Percentiles rank a stretch among this genome's conserved stretches.
These are phyloP conservation scores for Micromussa lordhowensis DNA, from an alignment of 92 coral and sea anemone genomes.

Conservation along the genomic window DNA sequence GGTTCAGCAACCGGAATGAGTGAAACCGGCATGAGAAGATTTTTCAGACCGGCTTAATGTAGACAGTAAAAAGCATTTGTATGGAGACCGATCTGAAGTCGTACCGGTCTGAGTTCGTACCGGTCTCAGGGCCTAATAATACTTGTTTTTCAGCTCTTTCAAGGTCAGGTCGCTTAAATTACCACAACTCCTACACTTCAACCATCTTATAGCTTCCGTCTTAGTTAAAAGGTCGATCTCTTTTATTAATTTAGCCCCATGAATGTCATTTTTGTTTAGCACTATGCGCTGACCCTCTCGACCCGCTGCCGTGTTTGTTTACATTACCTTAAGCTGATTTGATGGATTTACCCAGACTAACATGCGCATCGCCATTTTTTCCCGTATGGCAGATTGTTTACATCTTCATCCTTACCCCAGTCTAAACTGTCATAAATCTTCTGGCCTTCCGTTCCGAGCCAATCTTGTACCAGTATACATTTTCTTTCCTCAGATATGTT, in stretches of 20 bases:
- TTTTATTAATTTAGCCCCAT: slow-evolving; percentile 8
- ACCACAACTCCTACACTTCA: not conserved
- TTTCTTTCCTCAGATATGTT: too few species aligned
- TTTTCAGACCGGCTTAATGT: too few species aligned
- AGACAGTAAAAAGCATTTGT: too few species aligned
- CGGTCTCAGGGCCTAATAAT: too few species aligned
- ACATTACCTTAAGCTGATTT: not conserved
- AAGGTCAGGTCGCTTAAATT: slow-evolving; percentile 1
- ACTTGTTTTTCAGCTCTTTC: slow-evolving; percentile 12
- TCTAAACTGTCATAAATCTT: too few species aligned
- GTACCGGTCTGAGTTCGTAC: too few species aligned
- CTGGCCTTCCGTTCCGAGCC: too few species aligned
- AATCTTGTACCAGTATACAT: too few species aligned
- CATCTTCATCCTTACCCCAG: too few species aligned
- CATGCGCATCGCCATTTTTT: not conserved
- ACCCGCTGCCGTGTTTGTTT: not conserved
- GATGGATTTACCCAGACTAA: not conserved
- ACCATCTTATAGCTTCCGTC: not conserved
- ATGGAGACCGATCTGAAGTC: too few species aligned
- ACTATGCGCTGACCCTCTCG: not conserved
- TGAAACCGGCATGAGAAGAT: too few species aligned
- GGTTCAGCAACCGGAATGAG: too few species aligned
- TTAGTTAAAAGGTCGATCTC: not conserved
- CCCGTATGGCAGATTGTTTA: not conserved
- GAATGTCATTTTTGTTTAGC: slow-evolving; percentile 1